phyloP scores from a whole-genome alignment of 2,888 invertebrate genomes.

The Carterocephalus palaemon region DNA sequence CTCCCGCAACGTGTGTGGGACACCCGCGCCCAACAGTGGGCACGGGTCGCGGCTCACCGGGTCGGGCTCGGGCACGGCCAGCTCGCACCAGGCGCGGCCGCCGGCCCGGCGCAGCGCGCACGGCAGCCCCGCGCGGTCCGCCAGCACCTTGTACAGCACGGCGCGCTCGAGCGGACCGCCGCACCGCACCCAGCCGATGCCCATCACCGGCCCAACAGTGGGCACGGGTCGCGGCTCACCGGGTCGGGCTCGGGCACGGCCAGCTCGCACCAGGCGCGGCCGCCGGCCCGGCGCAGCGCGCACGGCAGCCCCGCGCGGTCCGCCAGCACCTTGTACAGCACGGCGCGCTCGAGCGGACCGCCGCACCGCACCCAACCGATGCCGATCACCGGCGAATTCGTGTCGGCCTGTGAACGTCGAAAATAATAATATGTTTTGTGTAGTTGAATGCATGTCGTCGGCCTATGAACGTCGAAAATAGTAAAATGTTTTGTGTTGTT shows the following conservation, averaged over 20 bases:
- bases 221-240: conserved; percentile 39
- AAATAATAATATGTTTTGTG: too few relatives aligned
- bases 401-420: conserved; percentile 38
- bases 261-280: conserved; percentile 82
- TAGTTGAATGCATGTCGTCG: too few relatives aligned
- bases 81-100: conserved; percentile 81
- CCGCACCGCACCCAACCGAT: conserved; percentile 79
- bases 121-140: conserved; percentile 81
- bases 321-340: conserved; percentile 82
- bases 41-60: too few relatives aligned
- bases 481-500: too few relatives aligned
- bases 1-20: too few relatives aligned
- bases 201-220: too few relatives aligned
- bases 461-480: too few relatives aligned
- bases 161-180: conserved; percentile 82
- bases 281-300: conserved; percentile 77
- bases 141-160: conserved; percentile 81
- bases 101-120: conserved; percentile 79
- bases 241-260: conserved; percentile 70
- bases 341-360: conserved; percentile 79
- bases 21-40: too few relatives aligned
- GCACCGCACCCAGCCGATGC: conserved; percentile 77
- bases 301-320: conserved; percentile 82
- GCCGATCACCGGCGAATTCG: conserved; percentile 74
- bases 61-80: conserved; percentile 74